These are phyloP conservation scores for Cinara cedri DNA, from an alignment of 2,888 invertebrate species.

Conservation along the genomic window DNA sequence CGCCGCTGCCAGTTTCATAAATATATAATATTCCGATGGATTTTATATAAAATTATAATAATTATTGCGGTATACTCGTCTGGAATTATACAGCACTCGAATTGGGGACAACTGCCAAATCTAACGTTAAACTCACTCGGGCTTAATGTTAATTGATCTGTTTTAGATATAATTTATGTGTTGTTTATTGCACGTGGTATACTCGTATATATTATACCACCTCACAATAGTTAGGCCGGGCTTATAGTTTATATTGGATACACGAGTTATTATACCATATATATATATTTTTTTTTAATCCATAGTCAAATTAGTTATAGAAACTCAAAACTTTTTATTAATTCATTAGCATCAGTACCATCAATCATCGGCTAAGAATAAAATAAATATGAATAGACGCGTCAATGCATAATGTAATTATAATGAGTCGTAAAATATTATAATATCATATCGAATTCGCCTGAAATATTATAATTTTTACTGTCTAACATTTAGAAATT, in stretches of 20 bases:
- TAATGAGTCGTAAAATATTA: neutral
- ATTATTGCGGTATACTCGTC: neutral
- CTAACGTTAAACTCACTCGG: slow-evolving; percentile 18
- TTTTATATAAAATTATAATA: slow-evolving; percentile 7
- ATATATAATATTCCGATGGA: slow-evolving; percentile 22
- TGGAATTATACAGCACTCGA: slow-evolving; percentile 13
- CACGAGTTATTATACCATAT: too few species aligned
- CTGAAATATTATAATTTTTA: too few species aligned
- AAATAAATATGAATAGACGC: slow-evolving; percentile 4
- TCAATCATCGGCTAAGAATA: neutral
- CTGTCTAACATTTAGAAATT: too few species aligned
- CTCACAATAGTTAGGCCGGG: neutral
- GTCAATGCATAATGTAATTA: neutral
- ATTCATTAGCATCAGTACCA: neutral
- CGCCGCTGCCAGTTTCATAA: neutral
- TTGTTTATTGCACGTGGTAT: slow-evolving; percentile 4
- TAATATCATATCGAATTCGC: too few species aligned
- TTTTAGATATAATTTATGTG: slow-evolving; percentile 38
- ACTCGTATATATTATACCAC: too few species aligned
- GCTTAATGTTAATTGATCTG: slow-evolving; percentile 35
- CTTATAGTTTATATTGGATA: slow-evolving; percentile 21
- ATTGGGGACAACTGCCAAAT: slow-evolving; percentile 31
- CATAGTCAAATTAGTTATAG: slow-evolving; percentile 8
- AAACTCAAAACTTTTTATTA: neutral
- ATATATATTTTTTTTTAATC: neutral